Percentiles rank a stretch among this genome's conserved stretches.
These are phyloP conservation scores for Meriones unguiculatus DNA, from an alignment of 2,113 vertebrate species.

Conservation along the genomic window DNA sequence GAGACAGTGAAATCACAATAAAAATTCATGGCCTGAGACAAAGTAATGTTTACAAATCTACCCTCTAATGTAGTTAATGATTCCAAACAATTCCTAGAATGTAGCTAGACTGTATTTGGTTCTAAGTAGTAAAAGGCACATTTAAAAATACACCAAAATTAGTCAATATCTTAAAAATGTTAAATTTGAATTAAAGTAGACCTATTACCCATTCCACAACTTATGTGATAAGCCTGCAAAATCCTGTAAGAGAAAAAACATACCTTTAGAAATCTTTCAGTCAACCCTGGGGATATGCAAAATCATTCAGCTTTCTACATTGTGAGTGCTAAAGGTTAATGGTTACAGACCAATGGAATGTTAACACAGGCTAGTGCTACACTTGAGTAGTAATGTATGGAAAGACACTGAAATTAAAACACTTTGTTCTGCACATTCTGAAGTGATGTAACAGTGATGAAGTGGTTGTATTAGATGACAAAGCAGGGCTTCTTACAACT, in stretches of 20 bases:
- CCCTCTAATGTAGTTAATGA: slow-evolving; percentile 15
- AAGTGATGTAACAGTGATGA: slow-evolving; percentile 81
- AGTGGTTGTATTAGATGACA: slow-evolving; percentile 81
- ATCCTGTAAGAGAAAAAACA: slow-evolving; percentile 65
- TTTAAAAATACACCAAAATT: slow-evolving; percentile 59
- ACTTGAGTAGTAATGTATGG: slow-evolving; percentile 88
- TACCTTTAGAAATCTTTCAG: slow-evolving; percentile 44
- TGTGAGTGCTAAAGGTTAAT: slow-evolving; percentile 88
- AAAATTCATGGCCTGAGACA: not conserved
- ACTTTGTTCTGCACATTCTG: slow-evolving; percentile 82
- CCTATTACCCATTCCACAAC: not conserved
- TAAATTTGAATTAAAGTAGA: slow-evolving; percentile 46
- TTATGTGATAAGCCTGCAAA: slow-evolving; percentile 20
- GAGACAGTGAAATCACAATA: slow-evolving; percentile 31
- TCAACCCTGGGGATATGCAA: not conserved
- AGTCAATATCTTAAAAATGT: slow-evolving; percentile 75
- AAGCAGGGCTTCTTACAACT: slow-evolving; percentile 79
- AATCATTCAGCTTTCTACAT: slow-evolving; percentile 81
- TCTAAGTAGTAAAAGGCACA: slow-evolving; percentile 82
- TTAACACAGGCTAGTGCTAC: slow-evolving; percentile 87
- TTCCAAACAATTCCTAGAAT: slow-evolving; percentile 46
- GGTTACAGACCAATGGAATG: slow-evolving; percentile 88
- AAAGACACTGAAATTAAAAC: slow-evolving; percentile 89
- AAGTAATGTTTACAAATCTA: not conserved
- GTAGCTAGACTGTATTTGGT: slow-evolving; percentile 70